Percentiles rank a stretch among this genome's conserved stretches.
Evolutionary conservation across 2,113 vertebrate species (phyloP).

Genomic region (Scomber scombrus): DNA sequence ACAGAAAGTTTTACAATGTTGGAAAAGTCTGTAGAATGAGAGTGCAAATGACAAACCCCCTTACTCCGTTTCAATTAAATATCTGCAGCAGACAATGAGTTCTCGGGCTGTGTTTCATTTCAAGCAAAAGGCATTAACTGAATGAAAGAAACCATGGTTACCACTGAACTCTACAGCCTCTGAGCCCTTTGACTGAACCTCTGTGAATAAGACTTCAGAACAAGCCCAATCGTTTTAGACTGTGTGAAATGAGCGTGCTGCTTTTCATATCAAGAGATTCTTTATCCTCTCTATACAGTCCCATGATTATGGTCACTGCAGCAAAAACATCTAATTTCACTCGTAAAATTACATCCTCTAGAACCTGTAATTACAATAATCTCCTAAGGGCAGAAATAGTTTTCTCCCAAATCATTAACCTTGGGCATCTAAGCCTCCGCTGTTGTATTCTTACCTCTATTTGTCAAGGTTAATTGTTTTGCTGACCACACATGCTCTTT

Average conservation of each 20-base stretch:
- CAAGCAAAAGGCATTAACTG: conserved; percentile 66
- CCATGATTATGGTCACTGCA: conserved; percentile 27
- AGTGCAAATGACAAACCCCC: conserved; percentile 51
- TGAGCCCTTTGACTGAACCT: conserved; percentile 65
- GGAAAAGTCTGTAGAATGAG: conserved; percentile 47
- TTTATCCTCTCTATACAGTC: conserved; percentile 39
- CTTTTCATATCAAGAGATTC: conserved; percentile 59
- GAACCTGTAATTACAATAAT: conserved; percentile 67
- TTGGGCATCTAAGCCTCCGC: conserved; percentile 38
- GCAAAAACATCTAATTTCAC: conserved; percentile 54
- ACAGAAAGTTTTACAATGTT: conserved; percentile 50
- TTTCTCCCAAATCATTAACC: conserved; percentile 68
- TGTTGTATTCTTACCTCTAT: conserved; percentile 61
- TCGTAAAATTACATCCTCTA: conserved; percentile 48
- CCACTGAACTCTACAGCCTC: conserved; percentile 54
- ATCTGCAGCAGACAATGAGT: conserved; percentile 64
- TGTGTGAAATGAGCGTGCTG: conserved; percentile 62
- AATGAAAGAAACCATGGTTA: conserved; percentile 70
- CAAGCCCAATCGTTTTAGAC: conserved; percentile 54
- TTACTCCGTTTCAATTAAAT: conserved; percentile 67
- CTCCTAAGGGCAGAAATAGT: conserved; percentile 52
- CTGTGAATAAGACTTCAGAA: conserved; percentile 61
- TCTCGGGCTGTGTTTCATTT: conserved; percentile 60
- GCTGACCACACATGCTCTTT: conserved; percentile 60
- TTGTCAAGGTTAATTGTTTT: conserved; percentile 75